These are phyloP conservation scores for Neosalanx taihuensis DNA, from an alignment of 2,797 vertebrate genomes.

Conservation along the genomic window DNA sequence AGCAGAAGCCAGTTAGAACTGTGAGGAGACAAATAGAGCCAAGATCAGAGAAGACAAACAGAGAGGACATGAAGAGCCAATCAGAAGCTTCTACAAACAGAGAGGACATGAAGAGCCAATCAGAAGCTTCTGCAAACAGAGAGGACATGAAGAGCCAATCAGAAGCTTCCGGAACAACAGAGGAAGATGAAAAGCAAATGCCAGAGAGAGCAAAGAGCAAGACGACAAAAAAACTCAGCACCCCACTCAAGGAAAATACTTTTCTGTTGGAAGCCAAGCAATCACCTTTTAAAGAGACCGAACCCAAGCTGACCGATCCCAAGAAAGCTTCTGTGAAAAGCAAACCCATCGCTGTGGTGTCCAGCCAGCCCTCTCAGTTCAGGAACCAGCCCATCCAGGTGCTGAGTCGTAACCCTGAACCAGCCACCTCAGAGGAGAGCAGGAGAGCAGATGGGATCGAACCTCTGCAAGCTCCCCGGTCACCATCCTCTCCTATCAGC, in stretches of 20 bases:
- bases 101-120: constrained; percentile 10
- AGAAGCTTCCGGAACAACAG: neutral
- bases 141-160: constrained; percentile 12
- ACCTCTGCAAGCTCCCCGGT: too few relatives aligned
- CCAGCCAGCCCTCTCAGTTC: constrained; percentile 27
- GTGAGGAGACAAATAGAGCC: neutral
- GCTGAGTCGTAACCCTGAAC: neutral
- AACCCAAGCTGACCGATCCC: neutral
- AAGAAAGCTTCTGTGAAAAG: constrained; percentile 7
- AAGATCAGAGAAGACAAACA: constrained; percentile 15
- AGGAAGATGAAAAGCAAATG: constrained; percentile 6
- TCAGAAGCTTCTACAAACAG: too few relatives aligned
- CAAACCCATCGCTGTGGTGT: constrained; percentile 17
- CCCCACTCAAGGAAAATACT: neutral
- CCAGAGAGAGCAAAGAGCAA: constrained; percentile 2
- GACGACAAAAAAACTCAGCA: neutral
- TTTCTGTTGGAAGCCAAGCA: constrained; percentile 7
- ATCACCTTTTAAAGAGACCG: neutral
- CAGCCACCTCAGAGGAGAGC: constrained; percentile 35
- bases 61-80: constrained; percentile 26
- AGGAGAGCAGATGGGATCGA: constrained; percentile 29
- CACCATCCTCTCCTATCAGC: too few relatives aligned
- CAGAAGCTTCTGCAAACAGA: neutral
- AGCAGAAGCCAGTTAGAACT: neutral
- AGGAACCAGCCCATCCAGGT: constrained; percentile 29